Base-by-base conservation (phyloP, 2,113 vertebrate genomes). In the Phoxinus phoxinus region DNA sequence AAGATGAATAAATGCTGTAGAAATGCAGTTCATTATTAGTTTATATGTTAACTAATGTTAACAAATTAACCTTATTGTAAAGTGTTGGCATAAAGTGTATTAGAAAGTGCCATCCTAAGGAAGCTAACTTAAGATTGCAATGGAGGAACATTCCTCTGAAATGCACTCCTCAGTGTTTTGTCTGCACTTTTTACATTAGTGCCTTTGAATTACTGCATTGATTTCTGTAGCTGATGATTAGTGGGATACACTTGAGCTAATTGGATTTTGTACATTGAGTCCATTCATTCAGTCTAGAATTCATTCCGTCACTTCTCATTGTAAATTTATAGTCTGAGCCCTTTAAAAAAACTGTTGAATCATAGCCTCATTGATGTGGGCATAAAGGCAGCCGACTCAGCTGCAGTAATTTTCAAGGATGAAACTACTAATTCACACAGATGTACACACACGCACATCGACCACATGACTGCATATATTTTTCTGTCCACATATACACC, bases 161-260 rank as follows among this genome's bases (percentile, higher is more conserved):
- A 32, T 65, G 59, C 37, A 37, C 25, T 46, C 9, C 46, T 82
- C 13, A 61, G 71, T 35, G 19, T 27, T 59, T 80, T 84, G 41
- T 86, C 84, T 73, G 79, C 78, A 48, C 35, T 53, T 87, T 84
- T 41, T 37, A 85, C 46, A 81, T 56, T 53, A 80, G 72, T 53
- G 63, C 56, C 32, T 69, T 86, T 83, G 81, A 35, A 72, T 84
- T 53, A 75, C 73, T 8, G n/a, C 69, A 88, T 88, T 65, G 83
- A 87, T 87, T 88, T 79, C 80, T 72, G 67, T 83, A 23, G 65
- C 74, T 85, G 81, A 86, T 87, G 78, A 87, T 85, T 80, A 82
- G 72, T 83, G 59, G 83, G 69, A 37, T 85, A 67, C 73, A 23
- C 69, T 89, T 78, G 79, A 86, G 73, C 81, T 89, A 88, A 89